These are phyloP conservation scores for Kryptopterus vitreolus DNA, from an alignment of 2,797 vertebrate species.

Conservation along the genomic window DNA sequence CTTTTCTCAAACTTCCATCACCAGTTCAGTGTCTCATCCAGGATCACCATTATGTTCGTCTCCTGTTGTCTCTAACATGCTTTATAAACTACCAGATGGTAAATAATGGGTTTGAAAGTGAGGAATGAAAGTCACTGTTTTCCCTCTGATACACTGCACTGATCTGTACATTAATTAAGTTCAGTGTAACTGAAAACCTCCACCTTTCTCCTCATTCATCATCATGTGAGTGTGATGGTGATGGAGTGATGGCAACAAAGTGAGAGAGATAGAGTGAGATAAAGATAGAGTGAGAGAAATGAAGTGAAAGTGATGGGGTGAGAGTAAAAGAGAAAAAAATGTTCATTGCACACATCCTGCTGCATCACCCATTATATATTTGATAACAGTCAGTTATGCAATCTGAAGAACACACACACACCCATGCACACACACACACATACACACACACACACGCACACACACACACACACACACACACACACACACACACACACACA, in stretches of 20 bases:
- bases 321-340: background rate
- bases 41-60: too few relatives aligned
- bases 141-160: background rate
- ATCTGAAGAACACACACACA: constrained; percentile 3
- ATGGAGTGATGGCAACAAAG: background rate
- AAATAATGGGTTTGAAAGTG: background rate
- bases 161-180: background rate
- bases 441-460: constrained; percentile 5
- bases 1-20: background rate
- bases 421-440: constrained; percentile 10
- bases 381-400: background rate
- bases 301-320: background rate
- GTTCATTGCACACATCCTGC: background rate
- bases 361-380: background rate
- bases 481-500: background rate
- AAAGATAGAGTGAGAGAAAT: too few relatives aligned
- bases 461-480: background rate
- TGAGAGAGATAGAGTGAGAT: too few relatives aligned
- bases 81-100: background rate
- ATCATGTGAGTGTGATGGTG: background rate
- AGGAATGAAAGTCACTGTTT: background rate
- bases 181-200: background rate
- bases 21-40: too few relatives aligned
- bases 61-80: too few relatives aligned
- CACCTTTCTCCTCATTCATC: too few relatives aligned